Base-by-base conservation (phyloP, 2,888 invertebrate species). In the Metalampra italica region DNA sequence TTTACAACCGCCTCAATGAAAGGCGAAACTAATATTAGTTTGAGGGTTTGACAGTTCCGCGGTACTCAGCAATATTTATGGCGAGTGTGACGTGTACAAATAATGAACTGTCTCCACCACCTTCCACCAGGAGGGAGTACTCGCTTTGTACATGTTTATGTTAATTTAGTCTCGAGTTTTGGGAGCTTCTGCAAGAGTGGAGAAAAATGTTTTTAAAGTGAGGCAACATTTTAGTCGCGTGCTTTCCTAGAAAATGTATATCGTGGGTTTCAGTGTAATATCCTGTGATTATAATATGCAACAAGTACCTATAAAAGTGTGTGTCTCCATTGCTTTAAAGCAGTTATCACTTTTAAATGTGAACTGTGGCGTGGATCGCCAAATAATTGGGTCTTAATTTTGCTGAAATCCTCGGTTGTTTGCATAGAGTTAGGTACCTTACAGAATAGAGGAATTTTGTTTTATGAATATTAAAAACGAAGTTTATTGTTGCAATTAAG, bases 11-110 rank as follows among this genome's bases (percentile, higher is more conserved):
- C 54, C 61, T 64, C 64, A 75, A 74, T 73, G 70, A 70, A 75
- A 75, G 66, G 68, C 58, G 69, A 68, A 77, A 75, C 76, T 78
- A 77, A 79, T 78, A 78, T 78, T 78, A 78, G 73, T 75, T 75
- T 53, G 68, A 60, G 61, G 67, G 66, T 68, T 59, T 68, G 63
- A 62, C 63, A 56, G 52, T 56, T 59, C 53, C 22, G 5, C 32
- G 7, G n/a, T 36, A 36, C 36, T 36, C 36, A n/a, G 36, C n/a
- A 1, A n/a, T 36, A 36, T 36, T 36, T 36, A 36, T 36, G 36
- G 9, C 7, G n/a, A 36, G 36, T 36, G 36, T 36, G 36, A 57
- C 51, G 56, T 36, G 45, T 43, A 55, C 57, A 55, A 54, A 61
- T 58, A 57, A 45, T 54, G 49, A 60, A 62, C 47, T 49, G 46